phyloP scores from a whole-genome alignment of 2,797 vertebrate species.

The Pygocentrus nattereri region DNA sequence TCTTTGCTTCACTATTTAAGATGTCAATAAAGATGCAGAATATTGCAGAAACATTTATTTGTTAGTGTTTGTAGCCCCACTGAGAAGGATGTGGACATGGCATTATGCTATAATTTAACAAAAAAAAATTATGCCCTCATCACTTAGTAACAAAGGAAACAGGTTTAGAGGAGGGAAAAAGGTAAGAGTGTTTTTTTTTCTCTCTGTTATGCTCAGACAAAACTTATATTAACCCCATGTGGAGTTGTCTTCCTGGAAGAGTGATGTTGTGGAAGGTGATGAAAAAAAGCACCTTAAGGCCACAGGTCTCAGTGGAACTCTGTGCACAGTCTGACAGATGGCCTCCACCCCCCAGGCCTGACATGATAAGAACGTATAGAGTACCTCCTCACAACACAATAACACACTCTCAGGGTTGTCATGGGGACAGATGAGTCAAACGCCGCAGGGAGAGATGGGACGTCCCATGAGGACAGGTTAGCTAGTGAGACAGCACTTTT shows the following conservation, averaged over 20 bases:
- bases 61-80: neutral
- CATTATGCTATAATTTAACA: neutral
- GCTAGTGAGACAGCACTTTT: constrained; percentile 53
- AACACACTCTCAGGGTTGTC: constrained; percentile 49
- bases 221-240: constrained; percentile 36
- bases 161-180: neutral
- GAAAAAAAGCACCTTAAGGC: constrained; percentile 55
- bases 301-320: constrained; percentile 50
- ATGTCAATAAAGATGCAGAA: neutral
- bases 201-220: neutral
- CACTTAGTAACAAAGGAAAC: neutral
- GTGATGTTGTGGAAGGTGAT: constrained; percentile 50
- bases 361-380: constrained; percentile 45
- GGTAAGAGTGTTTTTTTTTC: neutral
- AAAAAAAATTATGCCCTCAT: neutral
- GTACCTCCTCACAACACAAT: constrained; percentile 38
- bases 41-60: neutral
- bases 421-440: constrained; percentile 57
- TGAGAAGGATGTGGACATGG: neutral
- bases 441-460: constrained; percentile 36
- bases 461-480: constrained; percentile 47
- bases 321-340: constrained; percentile 58
- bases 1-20: neutral
- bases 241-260: constrained; percentile 43
- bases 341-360: constrained; percentile 41